phyloP scores from a whole-genome alignment of 2,113 vertebrate species.

The Prinia subflava region DNA sequence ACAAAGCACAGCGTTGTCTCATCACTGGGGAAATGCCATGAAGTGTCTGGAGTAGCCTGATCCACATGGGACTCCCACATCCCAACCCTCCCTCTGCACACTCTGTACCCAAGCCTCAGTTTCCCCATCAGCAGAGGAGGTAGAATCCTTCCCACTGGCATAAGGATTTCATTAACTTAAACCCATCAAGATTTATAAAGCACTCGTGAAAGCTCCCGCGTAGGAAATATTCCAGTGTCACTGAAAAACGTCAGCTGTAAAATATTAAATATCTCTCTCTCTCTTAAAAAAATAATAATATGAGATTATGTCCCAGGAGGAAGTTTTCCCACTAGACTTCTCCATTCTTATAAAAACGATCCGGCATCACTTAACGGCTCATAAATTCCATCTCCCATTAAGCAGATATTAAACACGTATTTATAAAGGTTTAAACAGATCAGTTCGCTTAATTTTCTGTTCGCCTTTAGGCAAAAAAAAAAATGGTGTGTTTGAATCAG shows the following conservation, averaged over 20 bases:
- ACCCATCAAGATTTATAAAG: conserved; percentile 12
- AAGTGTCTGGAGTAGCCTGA: not conserved
- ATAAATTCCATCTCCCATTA: conserved; percentile 70
- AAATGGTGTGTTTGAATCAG: not conserved
- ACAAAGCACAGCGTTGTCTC: rapidly evolving
- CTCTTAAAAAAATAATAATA: conserved; percentile 64
- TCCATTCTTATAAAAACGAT: conserved; percentile 66
- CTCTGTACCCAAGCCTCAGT: not conserved
- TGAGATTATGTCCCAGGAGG: conserved; percentile 72
- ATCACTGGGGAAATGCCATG: rapidly evolving
- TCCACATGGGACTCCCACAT: rapidly evolving
- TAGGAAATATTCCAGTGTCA: conserved; percentile 44
- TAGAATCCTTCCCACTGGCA: not conserved
- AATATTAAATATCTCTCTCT: conserved; percentile 33
- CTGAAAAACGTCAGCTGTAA: conserved; percentile 24
- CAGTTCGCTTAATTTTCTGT: conserved; percentile 55
- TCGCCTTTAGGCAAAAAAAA: not conserved
- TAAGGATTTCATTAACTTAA: not conserved
- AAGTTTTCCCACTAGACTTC: conserved; percentile 64
- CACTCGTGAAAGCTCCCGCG: not conserved
- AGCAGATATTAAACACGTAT: conserved; percentile 65
- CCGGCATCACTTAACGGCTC: conserved; percentile 53
- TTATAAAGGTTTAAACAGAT: conserved; percentile 67
- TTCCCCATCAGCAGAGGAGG: not conserved
- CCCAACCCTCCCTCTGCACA: not conserved